These are phyloP conservation scores for Dendrolimus kikuchii DNA, from an alignment of 1,140 invertebrate species.

Conservation along the genomic window DNA sequence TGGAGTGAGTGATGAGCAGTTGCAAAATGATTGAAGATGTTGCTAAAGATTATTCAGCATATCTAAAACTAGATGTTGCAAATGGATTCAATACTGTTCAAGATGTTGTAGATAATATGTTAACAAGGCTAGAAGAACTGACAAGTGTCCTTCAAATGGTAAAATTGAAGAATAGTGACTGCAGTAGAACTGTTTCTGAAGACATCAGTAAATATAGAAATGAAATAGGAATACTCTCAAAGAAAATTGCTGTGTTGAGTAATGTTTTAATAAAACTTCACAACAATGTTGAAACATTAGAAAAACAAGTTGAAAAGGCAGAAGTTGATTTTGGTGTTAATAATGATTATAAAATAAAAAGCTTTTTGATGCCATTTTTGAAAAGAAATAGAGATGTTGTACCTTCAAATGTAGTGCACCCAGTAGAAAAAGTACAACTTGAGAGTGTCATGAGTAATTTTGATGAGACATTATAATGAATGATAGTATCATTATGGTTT, in stretches of 20 bases:
- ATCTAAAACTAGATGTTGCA: conserved; percentile 59
- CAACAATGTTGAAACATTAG: conserved; percentile 54
- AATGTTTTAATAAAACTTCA: conserved; percentile 50
- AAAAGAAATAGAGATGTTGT: conserved; percentile 41
- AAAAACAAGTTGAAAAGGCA: conserved; percentile 63
- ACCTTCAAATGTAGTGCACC: conserved; percentile 10
- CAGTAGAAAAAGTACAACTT: conserved; percentile 33
- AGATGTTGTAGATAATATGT: conserved; percentile 70
- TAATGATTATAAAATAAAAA: conserved; percentile 60
- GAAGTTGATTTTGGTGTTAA: conserved; percentile 61
- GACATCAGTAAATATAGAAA: conserved; percentile 54
- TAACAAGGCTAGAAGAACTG: conserved; percentile 69
- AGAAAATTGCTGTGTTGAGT: conserved; percentile 55
- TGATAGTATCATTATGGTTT: too few relatives aligned
- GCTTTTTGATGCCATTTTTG: conserved; percentile 60
- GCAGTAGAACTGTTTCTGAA: conserved; percentile 38
- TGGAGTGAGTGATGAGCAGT: conserved; percentile 23
- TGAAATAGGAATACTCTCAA: conserved; percentile 56
- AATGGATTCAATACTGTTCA: conserved; percentile 63
- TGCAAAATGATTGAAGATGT: conserved; percentile 55
- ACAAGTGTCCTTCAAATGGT: conserved; percentile 67
- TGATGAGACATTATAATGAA: conserved; percentile 12
- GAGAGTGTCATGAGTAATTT: conserved; percentile 57
- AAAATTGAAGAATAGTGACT: conserved; percentile 55
- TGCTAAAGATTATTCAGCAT: conserved; percentile 57